A percentile compares a stretch with the other conserved stretches of the same genome.
phyloP scores from a whole-genome alignment of 1,140 invertebrate species.

The Macrosteles quadrilineatus region DNA sequence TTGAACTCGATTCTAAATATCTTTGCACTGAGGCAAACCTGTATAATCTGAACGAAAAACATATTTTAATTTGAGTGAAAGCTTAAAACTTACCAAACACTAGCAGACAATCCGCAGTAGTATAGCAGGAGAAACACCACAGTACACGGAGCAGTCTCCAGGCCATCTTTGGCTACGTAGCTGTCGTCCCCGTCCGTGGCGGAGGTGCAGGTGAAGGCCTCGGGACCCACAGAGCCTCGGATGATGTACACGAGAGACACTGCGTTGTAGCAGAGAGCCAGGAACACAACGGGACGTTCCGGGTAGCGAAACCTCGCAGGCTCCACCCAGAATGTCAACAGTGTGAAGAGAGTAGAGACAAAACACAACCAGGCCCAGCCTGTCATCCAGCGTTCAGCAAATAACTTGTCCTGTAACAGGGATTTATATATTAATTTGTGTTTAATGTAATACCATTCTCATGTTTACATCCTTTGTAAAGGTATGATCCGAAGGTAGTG shows the following conservation, averaged over 20 bases:
- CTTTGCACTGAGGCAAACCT: no score
- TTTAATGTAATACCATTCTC: no score
- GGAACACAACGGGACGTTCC: slow-evolving; percentile 73
- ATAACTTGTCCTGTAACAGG: no score
- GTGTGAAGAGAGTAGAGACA: slow-evolving; percentile 74
- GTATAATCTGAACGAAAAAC: no score
- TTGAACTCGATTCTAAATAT: no score
- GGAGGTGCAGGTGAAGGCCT: slow-evolving; percentile 59
- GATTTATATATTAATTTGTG: no score
- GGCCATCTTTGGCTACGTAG: slow-evolving; percentile 64
- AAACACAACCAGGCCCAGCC: slow-evolving; percentile 72
- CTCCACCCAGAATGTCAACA: slow-evolving; percentile 75
- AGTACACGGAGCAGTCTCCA: slow-evolving; percentile 78
- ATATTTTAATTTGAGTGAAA: no score
- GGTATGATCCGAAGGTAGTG: no score
- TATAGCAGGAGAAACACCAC: slow-evolving; percentile 83
- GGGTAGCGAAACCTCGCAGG: slow-evolving; percentile 58
- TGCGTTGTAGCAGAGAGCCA: slow-evolving; percentile 81
- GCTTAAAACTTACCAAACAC: slow-evolving; percentile 57
- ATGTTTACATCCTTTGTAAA: no score
- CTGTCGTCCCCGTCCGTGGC: slow-evolving; percentile 54
- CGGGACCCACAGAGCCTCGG: slow-evolving; percentile 65
- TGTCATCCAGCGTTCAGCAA: neutral
- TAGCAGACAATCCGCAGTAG: slow-evolving; percentile 77
- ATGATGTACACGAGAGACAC: slow-evolving; percentile 60